These are phyloP conservation scores for Rhinogobius similis DNA, from an alignment of 2,113 vertebrate species.

Conservation along the genomic window DNA sequence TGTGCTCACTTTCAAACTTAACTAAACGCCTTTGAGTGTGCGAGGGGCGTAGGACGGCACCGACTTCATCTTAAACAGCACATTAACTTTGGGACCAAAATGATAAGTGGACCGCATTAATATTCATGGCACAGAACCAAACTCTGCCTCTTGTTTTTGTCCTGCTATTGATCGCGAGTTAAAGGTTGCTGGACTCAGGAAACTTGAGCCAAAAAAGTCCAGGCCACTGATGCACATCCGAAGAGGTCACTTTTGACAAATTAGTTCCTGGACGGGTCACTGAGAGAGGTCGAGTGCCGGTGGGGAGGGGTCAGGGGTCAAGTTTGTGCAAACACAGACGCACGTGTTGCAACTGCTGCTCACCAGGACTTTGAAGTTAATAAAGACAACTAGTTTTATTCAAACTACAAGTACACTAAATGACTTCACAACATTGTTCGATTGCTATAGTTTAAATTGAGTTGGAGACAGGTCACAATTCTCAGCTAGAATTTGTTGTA, in stretches of 20 bases:
- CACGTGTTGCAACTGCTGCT: conserved; percentile 27
- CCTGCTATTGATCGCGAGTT: conserved; percentile 38
- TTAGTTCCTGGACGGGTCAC: conserved; percentile 67
- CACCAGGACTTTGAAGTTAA: background rate
- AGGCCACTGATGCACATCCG: conserved; percentile 1
- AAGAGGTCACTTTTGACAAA: conserved; percentile 64
- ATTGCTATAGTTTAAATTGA: too few relatives aligned
- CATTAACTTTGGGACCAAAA: conserved; percentile 39
- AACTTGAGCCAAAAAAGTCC: conserved; percentile 4
- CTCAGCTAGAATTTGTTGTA: too few relatives aligned
- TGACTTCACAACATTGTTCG: too few relatives aligned
- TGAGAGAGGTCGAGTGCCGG: conserved; percentile 42
- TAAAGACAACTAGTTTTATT: background rate
- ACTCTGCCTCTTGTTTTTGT: conserved; percentile 26
- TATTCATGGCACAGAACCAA: conserved; percentile 35
- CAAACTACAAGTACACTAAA: too few relatives aligned
- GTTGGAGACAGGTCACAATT: too few relatives aligned
- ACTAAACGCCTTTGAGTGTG: background rate
- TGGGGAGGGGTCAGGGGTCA: conserved; percentile 55
- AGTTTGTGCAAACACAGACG: conserved; percentile 57
- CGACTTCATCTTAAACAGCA: conserved; percentile 43
- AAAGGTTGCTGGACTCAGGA: conserved; percentile 5
- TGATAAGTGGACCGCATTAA: conserved; percentile 27
- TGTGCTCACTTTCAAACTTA: background rate
- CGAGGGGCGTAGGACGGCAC: conserved; percentile 46